phyloP scores from a whole-genome alignment of 2,888 invertebrate species.

The Erebia aethiops region DNA sequence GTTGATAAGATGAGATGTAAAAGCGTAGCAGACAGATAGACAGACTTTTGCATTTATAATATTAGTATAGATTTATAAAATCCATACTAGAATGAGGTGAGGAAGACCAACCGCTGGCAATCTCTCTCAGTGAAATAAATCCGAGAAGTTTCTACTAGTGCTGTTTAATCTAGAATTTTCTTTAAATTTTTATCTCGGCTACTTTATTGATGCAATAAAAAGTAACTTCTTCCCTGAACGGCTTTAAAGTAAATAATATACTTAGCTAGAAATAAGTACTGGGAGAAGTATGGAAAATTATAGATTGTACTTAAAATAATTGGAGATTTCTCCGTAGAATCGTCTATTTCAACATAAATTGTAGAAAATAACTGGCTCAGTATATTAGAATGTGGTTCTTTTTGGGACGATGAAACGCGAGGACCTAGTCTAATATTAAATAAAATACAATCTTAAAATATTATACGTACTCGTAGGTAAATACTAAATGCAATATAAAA shows the following conservation, averaged over 20 bases:
- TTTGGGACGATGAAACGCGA: too few species aligned
- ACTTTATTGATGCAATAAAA: slow-evolving; percentile 16
- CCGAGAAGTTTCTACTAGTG: slow-evolving; percentile 20
- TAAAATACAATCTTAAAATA: too few species aligned
- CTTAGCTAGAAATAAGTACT: neutral
- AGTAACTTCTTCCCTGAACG: slow-evolving; percentile 1
- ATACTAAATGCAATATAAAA: too few species aligned
- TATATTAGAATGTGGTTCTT: too few species aligned
- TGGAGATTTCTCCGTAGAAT: too few species aligned
- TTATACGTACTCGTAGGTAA: too few species aligned
- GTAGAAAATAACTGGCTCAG: too few species aligned
- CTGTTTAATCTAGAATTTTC: slow-evolving; percentile 23
- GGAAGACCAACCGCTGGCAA: slow-evolving; percentile 24
- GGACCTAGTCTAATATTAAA: too few species aligned
- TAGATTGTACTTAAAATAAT: neutral
- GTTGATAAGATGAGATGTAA: too few species aligned
- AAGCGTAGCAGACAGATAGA: too few species aligned
- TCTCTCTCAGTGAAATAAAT: slow-evolving; percentile 22
- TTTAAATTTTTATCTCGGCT: slow-evolving; percentile 19
- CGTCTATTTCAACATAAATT: neutral
- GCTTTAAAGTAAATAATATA: neutral
- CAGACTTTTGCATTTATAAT: too few species aligned
- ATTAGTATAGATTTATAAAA: too few species aligned
- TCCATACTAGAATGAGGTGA: neutral
- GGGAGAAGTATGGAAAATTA: neutral